Base-by-base conservation (phyloP, 2,113 vertebrate genomes). In the Leucoraja erinaceus region DNA sequence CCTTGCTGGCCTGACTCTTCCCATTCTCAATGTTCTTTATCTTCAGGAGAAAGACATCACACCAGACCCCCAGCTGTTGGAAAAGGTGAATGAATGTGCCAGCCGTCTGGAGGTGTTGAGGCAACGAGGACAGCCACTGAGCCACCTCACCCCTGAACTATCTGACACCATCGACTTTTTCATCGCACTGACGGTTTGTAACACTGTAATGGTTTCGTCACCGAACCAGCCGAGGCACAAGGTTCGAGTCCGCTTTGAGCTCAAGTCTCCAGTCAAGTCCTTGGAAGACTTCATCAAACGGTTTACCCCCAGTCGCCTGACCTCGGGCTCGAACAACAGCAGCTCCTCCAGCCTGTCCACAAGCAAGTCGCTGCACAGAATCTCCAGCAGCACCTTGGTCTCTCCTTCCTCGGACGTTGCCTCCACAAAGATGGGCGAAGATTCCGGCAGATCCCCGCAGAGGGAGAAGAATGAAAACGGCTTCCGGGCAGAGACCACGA, bases 191-290 rank as follows among this genome's bases (percentile, higher is more conserved):
- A 98, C 98, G 91, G 96, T 99, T 95, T 99, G 99, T 95, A 99
- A 99, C 95, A 99, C 98, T 0, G 99, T 99, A 0, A 97, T 99
- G 31, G 98, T 99, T 94, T 98, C 98, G 0, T 98, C 97, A 9
- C 98, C 98, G 0, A 97, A 98, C 94, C 99, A 99, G 94, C 98
- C 99, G 0, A 95, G 98, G 4, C 98, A 98, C 86, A 99, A 99
- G 98, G 97, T 99, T 75, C 97, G 98, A 74, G 95, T 97, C 95
- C 95, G 97, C 93, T 97, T 97, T 33, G 98, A 98, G 95, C 94
- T 98, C 31, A 99, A 98, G 95, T 99, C 98, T 5, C 98, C 98
- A 0, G 99, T 99, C 22, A 99, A 99, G 96, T 99, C 98, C 5
- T 97, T 99, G 2, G 98, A 99, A 94, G 98, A 98, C 93, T 99